These are phyloP conservation scores for Mellilla xanthometata DNA, from an alignment of 2,888 invertebrate genomes.

Conservation along the genomic window DNA sequence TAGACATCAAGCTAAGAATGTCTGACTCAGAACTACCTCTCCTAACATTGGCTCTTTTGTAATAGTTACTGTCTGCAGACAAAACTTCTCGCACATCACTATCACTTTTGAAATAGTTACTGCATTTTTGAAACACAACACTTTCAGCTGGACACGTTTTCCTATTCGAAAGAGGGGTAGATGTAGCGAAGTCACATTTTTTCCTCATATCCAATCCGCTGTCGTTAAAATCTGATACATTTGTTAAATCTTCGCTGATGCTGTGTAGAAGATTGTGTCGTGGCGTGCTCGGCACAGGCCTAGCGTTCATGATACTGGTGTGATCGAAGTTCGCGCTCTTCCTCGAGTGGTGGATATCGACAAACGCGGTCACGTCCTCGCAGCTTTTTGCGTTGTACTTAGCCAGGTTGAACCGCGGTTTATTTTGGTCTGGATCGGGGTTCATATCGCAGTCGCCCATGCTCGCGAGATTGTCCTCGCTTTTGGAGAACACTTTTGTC, in stretches of 20 bases:
- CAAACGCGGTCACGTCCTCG: slow-evolving; percentile 69
- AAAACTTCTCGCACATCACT: slow-evolving; percentile 53
- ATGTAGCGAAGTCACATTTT: slow-evolving; percentile 57
- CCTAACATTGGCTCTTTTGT: slow-evolving; percentile 54
- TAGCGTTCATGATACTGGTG: slow-evolving; percentile 69
- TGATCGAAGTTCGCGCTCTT: slow-evolving; percentile 69
- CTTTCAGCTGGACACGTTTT: slow-evolving; percentile 60
- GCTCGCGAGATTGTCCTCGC: slow-evolving; percentile 68
- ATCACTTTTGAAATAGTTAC: slow-evolving; percentile 48
- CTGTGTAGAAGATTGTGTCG: slow-evolving; percentile 58
- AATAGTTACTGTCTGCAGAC: slow-evolving; percentile 53
- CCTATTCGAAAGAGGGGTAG: slow-evolving; percentile 66
- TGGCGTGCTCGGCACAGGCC: slow-evolving; percentile 41
- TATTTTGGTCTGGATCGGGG: slow-evolving; percentile 49
- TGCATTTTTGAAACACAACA: slow-evolving; percentile 66
- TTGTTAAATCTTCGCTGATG: slow-evolving; percentile 57
- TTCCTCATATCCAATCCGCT: slow-evolving; percentile 59
- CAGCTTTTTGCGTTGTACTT: slow-evolving; percentile 72
- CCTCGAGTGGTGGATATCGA: slow-evolving; percentile 58
- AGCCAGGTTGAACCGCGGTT: slow-evolving; percentile 48
- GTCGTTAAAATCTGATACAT: slow-evolving; percentile 51
- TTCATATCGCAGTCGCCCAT: slow-evolving; percentile 59
- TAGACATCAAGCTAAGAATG: slow-evolving; percentile 55
- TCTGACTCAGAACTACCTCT: slow-evolving; percentile 70
- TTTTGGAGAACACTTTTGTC: slow-evolving; percentile 59